Evolutionary conservation across 1,140 invertebrate species (phyloP), one percentile per base, ranked within the genome.

Genomic region (Camponotus vicinus): DNA sequence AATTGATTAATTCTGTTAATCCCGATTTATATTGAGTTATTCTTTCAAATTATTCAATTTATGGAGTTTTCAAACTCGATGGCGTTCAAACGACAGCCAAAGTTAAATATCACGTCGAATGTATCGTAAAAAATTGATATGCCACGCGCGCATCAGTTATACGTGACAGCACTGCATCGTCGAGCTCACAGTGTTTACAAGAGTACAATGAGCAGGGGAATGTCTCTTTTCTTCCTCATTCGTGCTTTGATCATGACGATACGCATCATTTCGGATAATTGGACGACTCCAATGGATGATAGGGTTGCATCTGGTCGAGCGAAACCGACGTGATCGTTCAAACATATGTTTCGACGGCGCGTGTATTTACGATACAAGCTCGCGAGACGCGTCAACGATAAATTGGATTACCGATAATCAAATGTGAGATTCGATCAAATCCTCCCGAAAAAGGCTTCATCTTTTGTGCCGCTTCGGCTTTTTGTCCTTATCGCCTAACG

Each of bases 371-470:
- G 18, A 52, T 52, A 70, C 73, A 71, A 83, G 87, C 83, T 86
- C 76, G 57, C 61, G 80, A 77, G 55, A 86, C 86, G 84, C 86
- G 84, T 80, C 88, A 78, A 66, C 76, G 45, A 70, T 70, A 92
- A 92, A 92, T 92, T 92, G 90, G 90, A 92, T 92, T 92, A 92
- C 85, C 89, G 78, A 85, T 89, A 91, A 92, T 92, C 86, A 90
- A 92, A 91, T 86, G 59, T 85, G 85, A 88, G 89, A 92, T 91
- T 86, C 85, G 87, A 91, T 90, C 86, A 92, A 91, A 90, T 88
- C 89, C 34, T 69, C 70, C 87, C 76, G 82, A 85, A 91, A 92
- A 86, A 87, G 91, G 87, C 84, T 92, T 89, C 83, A 83, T 90
- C 75, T 85, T 87, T 90, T 55, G 45, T n/a, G 15, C 13, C n/a